These are phyloP conservation scores for Cyprinodon tularosa DNA, from an alignment of 2,113 vertebrate genomes.

Conservation along the genomic window DNA sequence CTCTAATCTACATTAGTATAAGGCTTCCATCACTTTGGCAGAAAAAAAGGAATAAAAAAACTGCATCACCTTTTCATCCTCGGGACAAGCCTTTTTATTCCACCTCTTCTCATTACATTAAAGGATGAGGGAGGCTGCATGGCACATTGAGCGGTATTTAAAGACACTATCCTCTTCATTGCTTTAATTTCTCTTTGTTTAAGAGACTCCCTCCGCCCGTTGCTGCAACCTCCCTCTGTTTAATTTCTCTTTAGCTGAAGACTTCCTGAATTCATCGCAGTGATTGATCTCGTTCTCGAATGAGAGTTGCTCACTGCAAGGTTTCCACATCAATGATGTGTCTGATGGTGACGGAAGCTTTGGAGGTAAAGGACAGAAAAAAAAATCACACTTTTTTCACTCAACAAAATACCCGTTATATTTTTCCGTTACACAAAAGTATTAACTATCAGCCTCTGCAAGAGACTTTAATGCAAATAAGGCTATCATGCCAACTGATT, in stretches of 20 bases:
- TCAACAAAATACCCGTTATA: too few relatives aligned
- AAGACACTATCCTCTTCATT: conserved; percentile 75
- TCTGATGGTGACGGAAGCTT: conserved; percentile 12
- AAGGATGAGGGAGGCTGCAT: conserved; percentile 71
- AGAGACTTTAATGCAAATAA: too few relatives aligned
- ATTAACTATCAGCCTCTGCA: too few relatives aligned
- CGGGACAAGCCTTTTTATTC: conserved; percentile 67
- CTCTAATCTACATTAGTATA: conserved; percentile 80
- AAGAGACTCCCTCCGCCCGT: conserved; percentile 65
- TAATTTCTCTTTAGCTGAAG: conserved; percentile 73
- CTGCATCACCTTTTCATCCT: conserved; percentile 76
- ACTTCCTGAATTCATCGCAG: conserved; percentile 66
- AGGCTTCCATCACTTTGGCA: conserved; percentile 65
- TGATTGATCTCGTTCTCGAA: conserved; percentile 71
- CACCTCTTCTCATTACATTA: conserved; percentile 77
- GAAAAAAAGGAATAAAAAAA: conserved; percentile 61
- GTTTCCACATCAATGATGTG: conserved; percentile 32
- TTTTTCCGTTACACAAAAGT: too few relatives aligned
- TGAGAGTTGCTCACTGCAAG: conserved; percentile 47
- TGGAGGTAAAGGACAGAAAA: neutral
- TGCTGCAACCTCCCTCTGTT: conserved; percentile 49
- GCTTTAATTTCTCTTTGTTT: conserved; percentile 77
- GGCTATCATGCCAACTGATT: too few relatives aligned
- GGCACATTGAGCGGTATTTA: conserved; percentile 73
- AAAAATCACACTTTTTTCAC: neutral